A percentile compares a stretch with the other conserved stretches of the same genome.
Conservation (phyloP, 2,888 invertebrate genomes). For the Dryococelus australis region DNA sequence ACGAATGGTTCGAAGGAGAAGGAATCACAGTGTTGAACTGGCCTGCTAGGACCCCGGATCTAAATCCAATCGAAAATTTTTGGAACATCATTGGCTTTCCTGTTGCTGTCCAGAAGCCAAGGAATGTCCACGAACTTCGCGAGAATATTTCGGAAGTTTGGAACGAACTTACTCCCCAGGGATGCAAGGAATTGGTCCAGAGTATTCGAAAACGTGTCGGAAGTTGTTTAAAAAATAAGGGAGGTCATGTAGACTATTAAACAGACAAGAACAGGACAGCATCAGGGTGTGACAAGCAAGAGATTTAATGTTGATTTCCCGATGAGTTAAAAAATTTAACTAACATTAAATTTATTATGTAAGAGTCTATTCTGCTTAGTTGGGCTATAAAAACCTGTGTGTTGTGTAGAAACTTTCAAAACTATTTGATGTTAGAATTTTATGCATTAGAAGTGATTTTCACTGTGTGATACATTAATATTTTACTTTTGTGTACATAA, state of each 20-base stretch:
- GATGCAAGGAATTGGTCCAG: no score
- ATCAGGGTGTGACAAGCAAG: no score
- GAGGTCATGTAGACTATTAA: background rate
- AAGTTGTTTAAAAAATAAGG: background rate
- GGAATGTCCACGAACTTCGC: slow-evolving; percentile 23
- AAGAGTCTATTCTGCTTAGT: no score
- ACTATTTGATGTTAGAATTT: no score
- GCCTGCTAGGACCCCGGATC: background rate
- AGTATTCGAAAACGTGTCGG: background rate
- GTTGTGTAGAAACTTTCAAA: no score
- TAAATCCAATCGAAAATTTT: background rate
- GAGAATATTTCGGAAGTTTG: slow-evolving; percentile 27
- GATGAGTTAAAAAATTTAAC: no score
- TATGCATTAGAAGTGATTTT: no score
- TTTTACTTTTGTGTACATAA: no score
- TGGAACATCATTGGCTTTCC: background rate
- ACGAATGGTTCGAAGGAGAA: background rate
- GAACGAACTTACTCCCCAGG: slow-evolving; percentile 21
- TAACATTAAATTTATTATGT: no score
- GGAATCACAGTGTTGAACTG: background rate
- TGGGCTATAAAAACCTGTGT: no score
- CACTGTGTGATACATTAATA: no score
- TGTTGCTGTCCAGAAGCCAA: slow-evolving; percentile 1
- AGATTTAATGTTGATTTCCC: no score
- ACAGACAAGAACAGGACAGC: background rate